Conservation (phyloP, 1,140 invertebrate genomes). For the Lutraria rhynchaena region DNA sequence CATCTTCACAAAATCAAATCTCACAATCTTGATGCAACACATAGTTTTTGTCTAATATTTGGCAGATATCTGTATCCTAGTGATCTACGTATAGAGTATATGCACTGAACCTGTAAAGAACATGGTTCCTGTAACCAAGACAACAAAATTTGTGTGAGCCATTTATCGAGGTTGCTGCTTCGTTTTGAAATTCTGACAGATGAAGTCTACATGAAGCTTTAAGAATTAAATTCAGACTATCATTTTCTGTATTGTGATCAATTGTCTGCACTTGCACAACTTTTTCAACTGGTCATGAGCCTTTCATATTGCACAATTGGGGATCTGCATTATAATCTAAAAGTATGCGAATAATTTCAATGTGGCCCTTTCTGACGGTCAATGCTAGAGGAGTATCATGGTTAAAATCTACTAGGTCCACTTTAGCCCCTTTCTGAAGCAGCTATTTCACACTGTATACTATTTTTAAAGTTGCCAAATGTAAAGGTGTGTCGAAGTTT, state of each 20-base stretch:
- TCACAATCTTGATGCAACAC: conserved; percentile 70
- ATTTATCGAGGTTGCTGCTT: conserved; percentile 68
- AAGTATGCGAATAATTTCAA: conserved; percentile 92
- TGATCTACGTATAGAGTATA: conserved; percentile 66
- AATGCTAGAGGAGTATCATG: conserved; percentile 84
- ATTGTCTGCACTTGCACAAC: conserved; percentile 70
- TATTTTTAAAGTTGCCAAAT: conserved; percentile 81
- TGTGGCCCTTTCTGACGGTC: conserved; percentile 96
- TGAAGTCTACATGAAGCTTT: conserved; percentile 75
- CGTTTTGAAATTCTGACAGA: conserved; percentile 63
- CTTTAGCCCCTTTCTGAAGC: conserved; percentile 81
- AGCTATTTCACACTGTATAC: conserved; percentile 78
- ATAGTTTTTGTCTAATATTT: conserved; percentile 71
- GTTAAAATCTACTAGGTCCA: conserved; percentile 82
- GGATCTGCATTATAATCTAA: conserved; percentile 87
- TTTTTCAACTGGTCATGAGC: conserved; percentile 69
- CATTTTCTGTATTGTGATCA: conserved; percentile 74
- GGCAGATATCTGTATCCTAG: conserved; percentile 73
- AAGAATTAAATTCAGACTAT: conserved; percentile 76
- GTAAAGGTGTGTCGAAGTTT: conserved; percentile 77
- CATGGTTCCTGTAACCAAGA: conserved; percentile 65
- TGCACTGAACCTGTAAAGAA: conserved; percentile 68
- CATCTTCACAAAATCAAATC: conserved; percentile 68
- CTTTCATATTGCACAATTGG: conserved; percentile 73
- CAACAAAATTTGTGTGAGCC: conserved; percentile 68